These are phyloP conservation scores for Bacillus rossius DNA, from an alignment of 1,140 invertebrate genomes.

Conservation along the genomic window DNA sequence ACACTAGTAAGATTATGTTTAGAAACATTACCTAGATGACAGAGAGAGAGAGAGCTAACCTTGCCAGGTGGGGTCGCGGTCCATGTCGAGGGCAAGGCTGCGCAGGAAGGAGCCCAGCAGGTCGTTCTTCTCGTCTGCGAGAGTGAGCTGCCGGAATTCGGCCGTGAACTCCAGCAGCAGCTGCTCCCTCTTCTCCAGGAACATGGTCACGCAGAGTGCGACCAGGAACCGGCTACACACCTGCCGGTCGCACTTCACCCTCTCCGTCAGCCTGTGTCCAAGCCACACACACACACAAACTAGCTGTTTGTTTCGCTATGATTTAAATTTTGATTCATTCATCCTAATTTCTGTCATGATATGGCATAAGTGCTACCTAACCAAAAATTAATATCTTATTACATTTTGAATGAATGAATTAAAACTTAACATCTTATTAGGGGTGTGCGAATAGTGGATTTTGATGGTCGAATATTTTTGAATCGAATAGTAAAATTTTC, in stretches of 20 bases:
- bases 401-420: no score
- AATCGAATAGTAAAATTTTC: no score
- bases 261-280: slow-evolving; percentile 51
- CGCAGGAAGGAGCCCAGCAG: slow-evolving; percentile 60
- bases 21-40: not conserved
- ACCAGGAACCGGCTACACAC: slow-evolving; percentile 74
- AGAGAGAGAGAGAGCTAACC: slow-evolving; percentile 40
- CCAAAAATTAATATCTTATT: no score
- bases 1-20: no score
- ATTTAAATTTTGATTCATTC: no score
- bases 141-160: slow-evolving; percentile 67
- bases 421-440: no score
- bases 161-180: slow-evolving; percentile 61
- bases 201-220: slow-evolving; percentile 70
- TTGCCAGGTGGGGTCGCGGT: slow-evolving; percentile 64
- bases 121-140: slow-evolving; percentile 80
- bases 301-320: no score
- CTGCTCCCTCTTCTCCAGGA: slow-evolving; percentile 66
- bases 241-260: slow-evolving; percentile 61
- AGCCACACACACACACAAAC: no score
- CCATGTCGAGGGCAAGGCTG: slow-evolving; percentile 54
- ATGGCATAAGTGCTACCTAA: no score
- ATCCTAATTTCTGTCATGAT: no score
- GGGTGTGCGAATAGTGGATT: no score
- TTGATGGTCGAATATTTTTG: no score